Percentiles rank a stretch among this genome's conserved stretches.
Conservation (phyloP, 2,797 vertebrate genomes). For the Sebastiscus tertius region DNA sequence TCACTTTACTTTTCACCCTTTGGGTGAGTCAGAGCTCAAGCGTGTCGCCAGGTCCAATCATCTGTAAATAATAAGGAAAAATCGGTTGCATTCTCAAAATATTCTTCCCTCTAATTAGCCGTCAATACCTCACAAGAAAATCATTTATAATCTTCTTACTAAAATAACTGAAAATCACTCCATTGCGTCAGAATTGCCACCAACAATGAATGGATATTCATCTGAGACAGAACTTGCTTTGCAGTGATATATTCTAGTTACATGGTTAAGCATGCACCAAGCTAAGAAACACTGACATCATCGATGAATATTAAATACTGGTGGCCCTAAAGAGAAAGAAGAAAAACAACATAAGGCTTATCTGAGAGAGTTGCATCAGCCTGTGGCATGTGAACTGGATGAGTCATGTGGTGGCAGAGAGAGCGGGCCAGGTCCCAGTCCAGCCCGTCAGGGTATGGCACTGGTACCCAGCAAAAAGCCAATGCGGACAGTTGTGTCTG, state of each 20-base stretch:
- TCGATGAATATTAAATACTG: constrained; percentile 3
- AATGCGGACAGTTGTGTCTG: constrained; percentile 72
- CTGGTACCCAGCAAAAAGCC: constrained; percentile 45
- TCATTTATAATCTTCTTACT: constrained; percentile 4
- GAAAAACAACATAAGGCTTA: constrained; percentile 21
- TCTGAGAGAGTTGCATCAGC: constrained; percentile 41
- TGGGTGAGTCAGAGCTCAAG: constrained; percentile 27
- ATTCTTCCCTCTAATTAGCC: constrained; percentile 8
- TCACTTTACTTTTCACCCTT: constrained; percentile 54
- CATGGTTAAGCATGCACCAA: neutral
- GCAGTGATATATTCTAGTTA: neutral
- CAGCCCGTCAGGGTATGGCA: constrained; percentile 33
- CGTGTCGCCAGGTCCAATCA: constrained; percentile 29
- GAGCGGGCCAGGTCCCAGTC: constrained; percentile 32
- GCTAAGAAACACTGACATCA: constrained; percentile 11
- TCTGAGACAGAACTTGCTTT: constrained; percentile 11
- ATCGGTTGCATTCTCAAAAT: constrained; percentile 10
- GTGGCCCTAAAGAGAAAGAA: constrained; percentile 15
- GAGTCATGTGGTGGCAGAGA: constrained; percentile 52
- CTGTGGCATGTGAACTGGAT: constrained; percentile 51
- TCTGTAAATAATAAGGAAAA: constrained; percentile 38
- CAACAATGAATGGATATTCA: neutral
- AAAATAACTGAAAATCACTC: constrained; percentile 9
- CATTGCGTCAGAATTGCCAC: constrained; percentile 15
- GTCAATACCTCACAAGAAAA: constrained; percentile 2